Percentiles rank a stretch among this genome's conserved stretches.
Evolutionary conservation across 2,113 vertebrate genomes (phyloP).

Genomic region (Cryptomyrus ogoouensis): DNA sequence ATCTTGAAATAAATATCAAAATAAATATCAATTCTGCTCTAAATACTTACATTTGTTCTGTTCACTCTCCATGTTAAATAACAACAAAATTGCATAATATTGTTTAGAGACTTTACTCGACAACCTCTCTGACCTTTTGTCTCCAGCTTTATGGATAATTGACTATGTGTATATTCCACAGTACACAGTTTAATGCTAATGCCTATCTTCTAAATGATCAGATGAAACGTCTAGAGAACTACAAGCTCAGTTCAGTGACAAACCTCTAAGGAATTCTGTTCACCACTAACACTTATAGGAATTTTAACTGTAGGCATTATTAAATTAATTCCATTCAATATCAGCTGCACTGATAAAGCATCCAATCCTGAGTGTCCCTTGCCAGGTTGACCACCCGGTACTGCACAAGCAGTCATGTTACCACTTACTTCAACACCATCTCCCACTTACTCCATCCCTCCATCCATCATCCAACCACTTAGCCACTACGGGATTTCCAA

Average conservation of each 20-base stretch:
- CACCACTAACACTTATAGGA: background rate
- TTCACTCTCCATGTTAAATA: background rate
- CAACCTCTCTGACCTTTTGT: background rate
- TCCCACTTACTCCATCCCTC: background rate
- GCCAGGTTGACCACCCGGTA: background rate
- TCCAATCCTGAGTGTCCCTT: background rate
- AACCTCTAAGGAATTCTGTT: background rate
- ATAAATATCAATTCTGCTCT: background rate
- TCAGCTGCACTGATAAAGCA: background rate
- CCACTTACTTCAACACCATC: background rate
- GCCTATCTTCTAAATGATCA: background rate
- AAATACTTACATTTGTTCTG: background rate
- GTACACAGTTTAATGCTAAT: background rate
- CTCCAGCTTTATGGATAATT: background rate
- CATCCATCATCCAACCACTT: background rate
- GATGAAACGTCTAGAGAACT: background rate
- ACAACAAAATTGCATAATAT: background rate
- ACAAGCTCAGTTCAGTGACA: background rate
- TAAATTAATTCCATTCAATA: background rate
- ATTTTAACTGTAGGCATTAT: background rate
- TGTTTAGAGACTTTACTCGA: background rate
- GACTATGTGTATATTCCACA: background rate
- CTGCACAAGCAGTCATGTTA: background rate
- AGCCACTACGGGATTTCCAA: background rate
- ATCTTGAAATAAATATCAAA: background rate